Base-by-base conservation (phyloP, 1,140 invertebrate species). In the Pentalonia nigronervosa region DNA sequence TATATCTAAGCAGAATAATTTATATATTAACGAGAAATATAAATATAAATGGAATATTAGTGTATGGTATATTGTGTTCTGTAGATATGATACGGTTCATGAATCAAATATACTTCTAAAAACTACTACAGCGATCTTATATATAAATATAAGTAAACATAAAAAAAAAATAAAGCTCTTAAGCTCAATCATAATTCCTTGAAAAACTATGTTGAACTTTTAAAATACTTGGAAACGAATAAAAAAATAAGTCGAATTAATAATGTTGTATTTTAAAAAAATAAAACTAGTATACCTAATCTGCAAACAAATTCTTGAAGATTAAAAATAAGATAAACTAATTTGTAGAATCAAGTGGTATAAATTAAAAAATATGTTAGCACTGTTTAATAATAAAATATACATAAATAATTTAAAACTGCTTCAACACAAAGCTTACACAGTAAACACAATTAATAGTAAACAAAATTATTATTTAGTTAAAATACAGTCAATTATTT, bases 41-140 rank as follows among this genome's bases (percentile, higher is more conserved):
- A 41, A 30, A 41, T 45, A 41, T 25, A 86, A 86, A 86, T 86
- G 83, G 8, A 45, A 86, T 86, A 41, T 45, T 86, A 25, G 41
- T 86, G 25, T 86, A 45, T 41, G n/a, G 36, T 41, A 53, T 53
- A 53, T 53, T 45, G 41, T 86, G 4, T 14, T 25, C 41, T 45
- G 23, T 4, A 45, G 17, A 23, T 36, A 84, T 84, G 23, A 84
- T 25, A 41, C 36, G 21, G 41, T 30, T 86, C 83, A 86, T 86
- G 41, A 86, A 25, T 86, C 83, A 86, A 86, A 86, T 45, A 86
- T 86, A 86, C 36, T 86, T 76, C 36, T 86, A 86, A 86, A 41
- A 45, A 41, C 23, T 86, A 86, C 83, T 25, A 45, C 41, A 86
- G 21, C 7, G 36, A 41, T 25, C 7, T 53, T 81, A 81, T 81